These are phyloP conservation scores for Nyleta sp. DNA, from an alignment of 2,888 invertebrate genomes.

Conservation along the genomic window DNA sequence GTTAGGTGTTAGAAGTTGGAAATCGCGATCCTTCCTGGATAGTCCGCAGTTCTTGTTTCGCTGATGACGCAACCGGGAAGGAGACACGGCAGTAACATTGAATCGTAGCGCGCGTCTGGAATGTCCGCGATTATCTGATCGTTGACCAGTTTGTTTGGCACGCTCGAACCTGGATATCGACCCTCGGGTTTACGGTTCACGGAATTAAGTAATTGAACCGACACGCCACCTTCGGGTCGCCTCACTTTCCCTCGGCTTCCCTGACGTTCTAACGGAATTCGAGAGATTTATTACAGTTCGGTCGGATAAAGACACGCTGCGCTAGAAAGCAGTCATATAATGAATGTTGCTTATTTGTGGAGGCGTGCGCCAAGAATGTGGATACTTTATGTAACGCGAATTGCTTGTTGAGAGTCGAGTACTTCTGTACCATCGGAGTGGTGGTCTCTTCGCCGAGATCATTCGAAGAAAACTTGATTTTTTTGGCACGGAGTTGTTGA, in stretches of 20 bases:
- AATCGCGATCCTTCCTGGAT: neutral
- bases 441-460: too few species aligned
- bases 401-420: too few species aligned
- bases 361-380: constrained; percentile 35
- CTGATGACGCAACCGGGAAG: constrained; percentile 8
- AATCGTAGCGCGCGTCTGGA: constrained; percentile 2
- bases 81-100: constrained; percentile 8
- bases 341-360: constrained; percentile 26
- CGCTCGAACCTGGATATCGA: constrained; percentile 12
- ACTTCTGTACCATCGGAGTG: too few species aligned
- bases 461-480: too few species aligned
- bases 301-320: constrained; percentile 10
- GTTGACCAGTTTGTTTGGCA: constrained; percentile 22
- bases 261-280: constrained; percentile 24
- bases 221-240: constrained; percentile 9
- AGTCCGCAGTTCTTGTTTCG: neutral
- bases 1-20: neutral
- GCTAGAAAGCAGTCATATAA: constrained; percentile 43
- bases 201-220: constrained; percentile 22
- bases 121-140: constrained; percentile 16
- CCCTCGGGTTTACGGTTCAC: constrained; percentile 25
- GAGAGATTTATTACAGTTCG: constrained; percentile 26
- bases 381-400: constrained; percentile 27
- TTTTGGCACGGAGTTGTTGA: too few species aligned
- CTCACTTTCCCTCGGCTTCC: neutral